Evolutionary conservation across 2,888 invertebrate species (phyloP).

Genomic region (Pemphredon lugubris): DNA sequence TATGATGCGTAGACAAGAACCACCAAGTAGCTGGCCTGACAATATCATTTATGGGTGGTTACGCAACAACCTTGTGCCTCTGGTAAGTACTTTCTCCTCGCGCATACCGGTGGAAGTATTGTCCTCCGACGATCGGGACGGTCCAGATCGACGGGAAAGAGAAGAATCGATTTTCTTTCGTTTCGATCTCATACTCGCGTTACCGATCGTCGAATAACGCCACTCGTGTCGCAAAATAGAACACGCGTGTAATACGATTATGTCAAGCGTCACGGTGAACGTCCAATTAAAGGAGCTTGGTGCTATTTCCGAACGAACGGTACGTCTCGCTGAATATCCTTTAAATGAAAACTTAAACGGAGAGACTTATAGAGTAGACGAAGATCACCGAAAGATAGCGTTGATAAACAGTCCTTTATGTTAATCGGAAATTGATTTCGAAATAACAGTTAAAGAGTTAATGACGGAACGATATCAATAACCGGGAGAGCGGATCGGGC

Average conservation of each 20-base stretch:
- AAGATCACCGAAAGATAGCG: no score
- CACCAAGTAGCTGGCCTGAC: constrained; percentile 67
- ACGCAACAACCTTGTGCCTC: constrained; percentile 74
- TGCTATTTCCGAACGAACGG: no score
- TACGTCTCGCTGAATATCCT: no score
- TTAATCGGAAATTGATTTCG: background rate
- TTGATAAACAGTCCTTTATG: no score
- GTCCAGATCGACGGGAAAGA: constrained; percentile 28
- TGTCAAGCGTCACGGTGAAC: no score
- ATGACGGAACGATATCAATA: background rate
- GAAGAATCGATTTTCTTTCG: constrained; percentile 22
- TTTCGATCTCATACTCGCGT: background rate
- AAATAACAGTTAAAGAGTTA: background rate
- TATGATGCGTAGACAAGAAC: constrained; percentile 63
- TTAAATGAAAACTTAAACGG: no score
- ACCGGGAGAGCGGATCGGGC: background rate
- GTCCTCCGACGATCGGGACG: constrained; percentile 54
- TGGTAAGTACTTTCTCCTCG: constrained; percentile 78
- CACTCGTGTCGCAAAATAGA: no score
- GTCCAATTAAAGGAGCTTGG: no score
- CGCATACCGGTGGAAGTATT: constrained; percentile 66
- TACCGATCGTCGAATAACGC: no score
- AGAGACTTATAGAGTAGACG: no score
- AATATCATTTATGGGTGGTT: constrained; percentile 80
- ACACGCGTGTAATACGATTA: no score